Evolutionary conservation across 2,888 invertebrate species (phyloP).

Genomic region (Scaptomyza parva): DNA sequence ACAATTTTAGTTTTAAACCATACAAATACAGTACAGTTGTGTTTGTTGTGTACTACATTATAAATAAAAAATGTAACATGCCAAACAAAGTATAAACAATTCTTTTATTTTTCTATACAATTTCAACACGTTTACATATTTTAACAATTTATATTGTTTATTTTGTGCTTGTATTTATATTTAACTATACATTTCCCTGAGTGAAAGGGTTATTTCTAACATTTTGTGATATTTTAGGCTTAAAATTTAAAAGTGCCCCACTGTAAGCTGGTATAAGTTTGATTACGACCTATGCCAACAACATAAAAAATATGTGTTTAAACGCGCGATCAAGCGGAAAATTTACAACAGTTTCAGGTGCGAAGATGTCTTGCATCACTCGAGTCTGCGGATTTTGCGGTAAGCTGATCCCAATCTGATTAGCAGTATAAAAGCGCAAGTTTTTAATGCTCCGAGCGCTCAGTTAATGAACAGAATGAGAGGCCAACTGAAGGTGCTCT

Average conservation of each 20-base stretch:
- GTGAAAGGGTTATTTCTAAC: not conserved
- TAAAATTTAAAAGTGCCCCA: conserved; percentile 28
- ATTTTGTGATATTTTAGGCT: not conserved
- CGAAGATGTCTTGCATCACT: conserved; percentile 58
- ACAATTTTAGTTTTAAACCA: conserved; percentile 41
- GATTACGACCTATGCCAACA: conserved; percentile 21
- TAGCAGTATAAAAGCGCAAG: conserved; percentile 57
- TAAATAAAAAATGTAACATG: conserved; percentile 64
- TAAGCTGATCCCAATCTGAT: conserved; percentile 20
- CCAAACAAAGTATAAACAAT: conserved; percentile 2
- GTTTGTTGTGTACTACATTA: conserved; percentile 60
- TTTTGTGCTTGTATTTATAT: not conserved
- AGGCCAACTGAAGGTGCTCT: conserved; percentile 71
- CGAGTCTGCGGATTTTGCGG: conserved; percentile 56
- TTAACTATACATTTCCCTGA: not conserved
- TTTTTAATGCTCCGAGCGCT: conserved; percentile 26
- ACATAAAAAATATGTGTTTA: conserved; percentile 22
- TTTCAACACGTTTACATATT: too few relatives aligned
- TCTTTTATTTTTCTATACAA: not conserved
- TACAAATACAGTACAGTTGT: conserved; percentile 32
- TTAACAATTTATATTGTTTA: not conserved
- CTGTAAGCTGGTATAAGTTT: conserved; percentile 34
- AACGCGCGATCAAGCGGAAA: conserved; percentile 56
- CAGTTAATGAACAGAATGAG: conserved; percentile 61
- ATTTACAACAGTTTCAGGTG: conserved; percentile 33